Conservation (phyloP, 1,140 invertebrate species). For the Drosophila funebris region DNA sequence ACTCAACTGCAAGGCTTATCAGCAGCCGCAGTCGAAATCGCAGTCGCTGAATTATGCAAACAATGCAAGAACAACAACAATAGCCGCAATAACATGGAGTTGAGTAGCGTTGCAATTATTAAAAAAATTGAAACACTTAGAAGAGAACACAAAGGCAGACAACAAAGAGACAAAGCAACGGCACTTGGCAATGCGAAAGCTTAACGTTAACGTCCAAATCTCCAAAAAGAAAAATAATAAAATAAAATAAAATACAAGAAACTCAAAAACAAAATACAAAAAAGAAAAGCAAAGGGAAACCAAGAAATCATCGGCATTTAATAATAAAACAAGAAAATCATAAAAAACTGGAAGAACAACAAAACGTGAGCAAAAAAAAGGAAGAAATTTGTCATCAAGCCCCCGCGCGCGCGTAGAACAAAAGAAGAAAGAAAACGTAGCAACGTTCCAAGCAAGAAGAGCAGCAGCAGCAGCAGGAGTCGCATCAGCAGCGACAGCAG, state of each 20-base stretch:
- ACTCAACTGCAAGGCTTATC: conserved; percentile 31
- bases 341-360: conserved; percentile 44
- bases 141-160: conserved; percentile 30
- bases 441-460: conserved; percentile 42
- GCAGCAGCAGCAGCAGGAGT: not conserved
- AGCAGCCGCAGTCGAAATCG: too few relatives aligned
- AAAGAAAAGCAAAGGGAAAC: conserved; percentile 25
- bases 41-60: conserved; percentile 39
- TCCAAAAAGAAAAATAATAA: conserved; percentile 67
- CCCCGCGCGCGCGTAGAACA: conserved; percentile 59
- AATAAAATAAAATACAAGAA: conserved; percentile 30
- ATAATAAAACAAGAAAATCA: conserved; percentile 10
- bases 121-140: conserved; percentile 11
- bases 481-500: not conserved
- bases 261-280: conserved; percentile 3
- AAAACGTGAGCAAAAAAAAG: conserved; percentile 23
- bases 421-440: conserved; percentile 67
- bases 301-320: conserved; percentile 27
- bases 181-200: conserved; percentile 27
- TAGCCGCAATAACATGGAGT: not conserved
- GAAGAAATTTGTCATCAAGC: conserved; percentile 71
- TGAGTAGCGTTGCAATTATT: conserved; percentile 42
- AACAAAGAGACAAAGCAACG: conserved; percentile 45
- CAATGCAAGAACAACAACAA: conserved; percentile 21
- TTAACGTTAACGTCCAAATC: conserved; percentile 51